Base-by-base conservation (phyloP, 2,113 vertebrate species). In the Orycteropus afer region DNA sequence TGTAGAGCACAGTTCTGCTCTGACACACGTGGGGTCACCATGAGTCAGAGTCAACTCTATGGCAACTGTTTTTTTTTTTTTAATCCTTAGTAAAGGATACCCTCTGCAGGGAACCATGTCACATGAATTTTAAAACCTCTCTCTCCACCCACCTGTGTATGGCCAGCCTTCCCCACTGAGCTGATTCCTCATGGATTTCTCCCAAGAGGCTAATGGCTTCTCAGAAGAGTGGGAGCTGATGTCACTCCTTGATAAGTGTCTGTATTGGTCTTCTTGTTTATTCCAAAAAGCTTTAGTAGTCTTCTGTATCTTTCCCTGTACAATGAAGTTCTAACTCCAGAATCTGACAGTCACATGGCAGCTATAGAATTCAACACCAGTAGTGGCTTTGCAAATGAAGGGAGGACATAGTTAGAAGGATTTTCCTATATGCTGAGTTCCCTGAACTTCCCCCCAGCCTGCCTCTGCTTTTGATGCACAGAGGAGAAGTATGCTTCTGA, bases 291-390 rank as follows among this genome's bases (percentile, higher is more conserved):
- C 9, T 29, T 20, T 1, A 0, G 8, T 9, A n/a, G 47, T 10
- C 18, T 15, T 47, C 2, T 14, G 42, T 3, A 0, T 7, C 7
- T 67, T 29, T 27, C 15, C 55, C 73, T 27, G 12, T 3, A 25
- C n/a, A 1, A 0, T 7, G 0, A 9, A 15, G 73, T 25, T 27
- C 73, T 20, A 0, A 3, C 90, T 47, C 34, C 5, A 0, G 32
- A 3, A 22, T 4, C 73, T 17, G 86, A 32, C 5, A 9, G 17
- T 61, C 2, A 0, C 49, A 2, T 0, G 1, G 65, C 9, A 4
- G 71, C 78, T 11, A 27, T 5, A 2, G 15, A 45, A 7, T 29
- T 12, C 7, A 2, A 2, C 7, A 55, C 47, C 18, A 25, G 32
- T 2, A 1, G 18, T 0, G 15, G 37, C 53, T 55, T 34, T 17